phyloP scores from a whole-genome alignment of 2,888 invertebrate species.

The Argyra leucocephala region DNA sequence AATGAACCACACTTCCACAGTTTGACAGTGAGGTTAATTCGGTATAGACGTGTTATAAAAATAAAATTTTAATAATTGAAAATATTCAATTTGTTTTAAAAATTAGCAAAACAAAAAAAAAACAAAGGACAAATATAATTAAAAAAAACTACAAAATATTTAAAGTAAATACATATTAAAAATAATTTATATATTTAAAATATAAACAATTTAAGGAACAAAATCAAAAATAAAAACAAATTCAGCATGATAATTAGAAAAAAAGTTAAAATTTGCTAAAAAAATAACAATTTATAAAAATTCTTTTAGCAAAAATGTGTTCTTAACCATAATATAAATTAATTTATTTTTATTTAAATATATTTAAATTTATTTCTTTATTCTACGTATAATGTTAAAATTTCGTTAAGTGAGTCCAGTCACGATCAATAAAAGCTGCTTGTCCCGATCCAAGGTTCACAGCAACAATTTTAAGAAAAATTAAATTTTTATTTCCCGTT shows the following conservation, averaged over 20 bases:
- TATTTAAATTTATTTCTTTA: not conserved
- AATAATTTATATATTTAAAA: too few species aligned
- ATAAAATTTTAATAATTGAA: too few species aligned
- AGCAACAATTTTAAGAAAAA: not conserved
- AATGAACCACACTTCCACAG: too few species aligned
- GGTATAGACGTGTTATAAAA: too few species aligned
- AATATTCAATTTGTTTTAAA: too few species aligned
- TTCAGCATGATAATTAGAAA: not conserved
- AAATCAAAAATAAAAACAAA: not conserved
- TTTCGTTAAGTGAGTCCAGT: conserved; percentile 22
- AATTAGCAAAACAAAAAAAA: too few species aligned
- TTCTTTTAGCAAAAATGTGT: not conserved
- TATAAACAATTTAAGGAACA: too few species aligned
- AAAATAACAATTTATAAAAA: not conserved
- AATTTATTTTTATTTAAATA: not conserved
- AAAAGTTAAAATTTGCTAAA: not conserved
- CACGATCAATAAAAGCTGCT: conserved; percentile 19
- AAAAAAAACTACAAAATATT: too few species aligned
- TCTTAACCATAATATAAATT: not conserved
- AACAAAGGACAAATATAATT: too few species aligned
- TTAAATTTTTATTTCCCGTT: not conserved
- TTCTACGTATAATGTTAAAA: conserved; percentile 10
- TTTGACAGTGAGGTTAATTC: too few species aligned
- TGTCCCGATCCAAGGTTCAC: not conserved
- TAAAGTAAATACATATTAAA: too few species aligned